A percentile compares a stretch with the other conserved stretches of the same genome.
Evolutionary conservation across 2,797 vertebrate species (phyloP).

Genomic region (Hippocampus kuda): DNA sequence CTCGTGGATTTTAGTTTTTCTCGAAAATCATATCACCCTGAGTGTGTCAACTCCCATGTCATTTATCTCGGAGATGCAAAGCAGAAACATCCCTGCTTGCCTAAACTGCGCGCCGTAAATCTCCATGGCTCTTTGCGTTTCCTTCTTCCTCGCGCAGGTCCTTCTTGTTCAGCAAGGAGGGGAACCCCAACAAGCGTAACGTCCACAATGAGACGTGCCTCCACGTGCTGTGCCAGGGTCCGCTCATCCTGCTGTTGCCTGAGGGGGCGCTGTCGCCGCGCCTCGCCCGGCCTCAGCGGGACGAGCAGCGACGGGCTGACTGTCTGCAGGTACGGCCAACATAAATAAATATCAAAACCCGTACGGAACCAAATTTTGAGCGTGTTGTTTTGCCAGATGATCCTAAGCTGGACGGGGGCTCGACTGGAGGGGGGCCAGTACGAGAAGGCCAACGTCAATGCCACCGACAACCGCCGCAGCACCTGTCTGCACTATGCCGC

Average conservation of each 20-base stretch:
- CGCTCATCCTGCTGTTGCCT: conserved; percentile 85
- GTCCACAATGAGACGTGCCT: conserved; percentile 96
- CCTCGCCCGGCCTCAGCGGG: conserved; percentile 80
- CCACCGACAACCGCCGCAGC: conserved; percentile 94
- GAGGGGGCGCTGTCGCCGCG: conserved; percentile 91
- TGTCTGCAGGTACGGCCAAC: conserved; percentile 63
- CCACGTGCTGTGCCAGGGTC: conserved; percentile 95
- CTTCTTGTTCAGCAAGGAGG: conserved; percentile 94
- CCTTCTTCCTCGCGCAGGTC: conserved; percentile 62
- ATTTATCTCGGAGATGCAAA: conserved; percentile 47
- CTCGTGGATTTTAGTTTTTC: not conserved
- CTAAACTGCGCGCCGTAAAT: not conserved
- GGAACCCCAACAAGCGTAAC: conserved; percentile 97
- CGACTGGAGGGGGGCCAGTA: conserved; percentile 92
- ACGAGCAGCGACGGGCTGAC: conserved; percentile 87
- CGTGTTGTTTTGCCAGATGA: conserved; percentile 66
- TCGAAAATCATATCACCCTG: not conserved
- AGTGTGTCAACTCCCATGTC: conserved; percentile 31
- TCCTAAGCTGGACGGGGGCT: conserved; percentile 95
- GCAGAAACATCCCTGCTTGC: conserved; percentile 16
- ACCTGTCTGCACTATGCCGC: conserved; percentile 94
- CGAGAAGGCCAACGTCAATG: conserved; percentile 88
- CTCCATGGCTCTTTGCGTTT: not conserved
- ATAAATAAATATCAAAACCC: too few species aligned
- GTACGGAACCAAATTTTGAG: too few species aligned